A percentile compares a stretch with the other conserved stretches of the same genome.
Conservation (phyloP, 2,113 vertebrate genomes). For the Chauna torquata region DNA sequence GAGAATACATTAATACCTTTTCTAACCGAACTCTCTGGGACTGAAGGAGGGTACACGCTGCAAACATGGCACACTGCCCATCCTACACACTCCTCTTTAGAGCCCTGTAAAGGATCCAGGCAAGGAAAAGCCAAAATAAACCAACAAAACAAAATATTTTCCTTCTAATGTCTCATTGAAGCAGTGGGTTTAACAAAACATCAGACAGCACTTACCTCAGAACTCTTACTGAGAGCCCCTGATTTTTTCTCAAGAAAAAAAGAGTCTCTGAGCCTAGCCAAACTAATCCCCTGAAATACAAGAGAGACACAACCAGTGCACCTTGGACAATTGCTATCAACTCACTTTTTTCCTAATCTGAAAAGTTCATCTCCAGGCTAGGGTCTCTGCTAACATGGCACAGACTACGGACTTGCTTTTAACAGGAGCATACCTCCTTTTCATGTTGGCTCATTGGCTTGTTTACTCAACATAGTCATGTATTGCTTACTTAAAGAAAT, state of each 20-base stretch:
- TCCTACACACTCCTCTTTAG: not conserved
- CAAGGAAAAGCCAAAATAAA: slow-evolving; percentile 5
- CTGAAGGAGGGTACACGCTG: not conserved
- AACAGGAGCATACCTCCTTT: not conserved
- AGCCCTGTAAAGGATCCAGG: not conserved
- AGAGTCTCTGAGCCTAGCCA: not conserved
- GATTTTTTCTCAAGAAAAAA: not conserved
- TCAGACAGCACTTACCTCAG: not conserved
- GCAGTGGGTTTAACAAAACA: not conserved
- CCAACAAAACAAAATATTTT: not conserved
- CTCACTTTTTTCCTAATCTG: not conserved
- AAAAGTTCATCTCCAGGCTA: not conserved
- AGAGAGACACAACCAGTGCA: not conserved
- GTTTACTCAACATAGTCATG: not conserved
- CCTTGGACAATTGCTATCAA: not conserved
- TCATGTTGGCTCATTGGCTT: not conserved
- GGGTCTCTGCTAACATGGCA: not conserved
- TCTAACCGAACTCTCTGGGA: not conserved
- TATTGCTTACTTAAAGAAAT: slow-evolving; percentile 7
- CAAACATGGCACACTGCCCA: not conserved
- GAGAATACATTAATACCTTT: not conserved
- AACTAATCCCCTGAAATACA: not conserved
- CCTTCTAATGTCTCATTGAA: not conserved
- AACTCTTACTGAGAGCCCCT: not conserved
- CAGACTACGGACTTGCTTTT: not conserved